Evolutionary conservation across 1,140 invertebrate genomes (phyloP), one percentile per base, ranked within the genome.

Genomic region (Anoplophora glabripennis): DNA sequence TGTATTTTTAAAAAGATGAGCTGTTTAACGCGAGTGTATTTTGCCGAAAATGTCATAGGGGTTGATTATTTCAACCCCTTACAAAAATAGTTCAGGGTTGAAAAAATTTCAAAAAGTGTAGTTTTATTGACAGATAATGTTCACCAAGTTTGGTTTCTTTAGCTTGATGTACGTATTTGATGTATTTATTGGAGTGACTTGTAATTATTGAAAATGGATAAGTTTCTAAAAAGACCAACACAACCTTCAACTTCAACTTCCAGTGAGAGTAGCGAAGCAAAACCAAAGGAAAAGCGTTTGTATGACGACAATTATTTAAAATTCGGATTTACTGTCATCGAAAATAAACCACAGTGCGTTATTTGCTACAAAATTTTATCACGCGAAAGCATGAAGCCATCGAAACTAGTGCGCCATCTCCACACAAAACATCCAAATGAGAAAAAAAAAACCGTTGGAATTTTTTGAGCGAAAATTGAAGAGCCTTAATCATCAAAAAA

Each of bases 331-430:
- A 42, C 40, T n/a, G 40, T 42, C 4, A 42, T 42, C 15, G 5
- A 37, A 8, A 37, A 37, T n/a, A 37, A n/a, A n/a, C 36, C 36
- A n/a, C 7, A 8, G 36, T 68, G 36, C n/a, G 36, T 37, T 37
- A 37, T 37, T 37, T 37, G 36, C n/a, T 37, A 8, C n/a, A 8
- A 37, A 37, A 37, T n/a, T 37, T 64, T 70, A 55, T 61, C 61
- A 59, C 21, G 48, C 47, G 64, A 68, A 53, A 68, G 56, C 40
- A 68, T 70, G 66, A 70, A 71, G 40, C 65, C 65, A 44, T 69
- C 67, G 42, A 71, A 67, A 41, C 41, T 69, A 45, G 37, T 38
- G 51, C 65, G 61, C 17, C 65, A 69, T 40, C 57, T 69, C n/a
- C 65, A 59, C 34, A 67, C 62, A 37, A 67, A 69, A 60, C 60